Base-by-base conservation (phyloP, 1,140 invertebrate species). In the Formica exsecta region DNA sequence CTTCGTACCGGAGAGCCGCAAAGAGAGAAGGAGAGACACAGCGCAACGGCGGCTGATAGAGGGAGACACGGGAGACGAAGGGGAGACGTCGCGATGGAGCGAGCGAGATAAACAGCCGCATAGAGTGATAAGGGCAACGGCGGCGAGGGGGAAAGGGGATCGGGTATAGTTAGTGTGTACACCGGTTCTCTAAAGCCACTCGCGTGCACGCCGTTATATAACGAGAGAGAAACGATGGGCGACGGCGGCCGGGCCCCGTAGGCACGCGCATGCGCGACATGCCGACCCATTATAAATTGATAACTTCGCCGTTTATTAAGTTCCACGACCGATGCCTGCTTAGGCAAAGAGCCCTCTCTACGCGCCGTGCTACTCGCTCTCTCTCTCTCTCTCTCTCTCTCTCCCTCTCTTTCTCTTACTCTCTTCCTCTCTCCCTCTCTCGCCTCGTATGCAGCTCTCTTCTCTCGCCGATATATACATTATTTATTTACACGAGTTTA, bases 401-500 rank as follows among this genome's bases (percentile, higher is more conserved):
- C 59, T 32, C 77, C 65, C 57, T 22, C 61, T 25, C 61, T 61
- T 36, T 32, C 51, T 44, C 77, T 84, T 25, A 19, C 61, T 38
- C 29, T 29, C 57, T 76, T 38, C 32, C 77, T 38, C 64, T 11
- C 59, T 44, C 77, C 59, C 68, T 22, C 41, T 38, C 61, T 44
- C 57, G 44, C 59, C 44, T 38, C 59, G 64, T 48, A 29, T 36
- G 36, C 66, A 44, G 54, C 87, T 84, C 62, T 54, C 64, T 54
- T 75, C 68, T 65, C 84, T 75, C 77, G 76, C 91, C 92, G 91
- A 94, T 93, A 94, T 88, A 92, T 93, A 93, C 94, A 91, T 95
- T 94, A 94, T 93, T 95, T 95, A 95, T 95, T 95, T 93, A 95
- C 93, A 88, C 73, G 93, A 94, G 92, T 95, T 95, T 95, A 95